These are phyloP conservation scores for Lochmaea capreae DNA, from an alignment of 2,888 invertebrate species.

Conservation along the genomic window DNA sequence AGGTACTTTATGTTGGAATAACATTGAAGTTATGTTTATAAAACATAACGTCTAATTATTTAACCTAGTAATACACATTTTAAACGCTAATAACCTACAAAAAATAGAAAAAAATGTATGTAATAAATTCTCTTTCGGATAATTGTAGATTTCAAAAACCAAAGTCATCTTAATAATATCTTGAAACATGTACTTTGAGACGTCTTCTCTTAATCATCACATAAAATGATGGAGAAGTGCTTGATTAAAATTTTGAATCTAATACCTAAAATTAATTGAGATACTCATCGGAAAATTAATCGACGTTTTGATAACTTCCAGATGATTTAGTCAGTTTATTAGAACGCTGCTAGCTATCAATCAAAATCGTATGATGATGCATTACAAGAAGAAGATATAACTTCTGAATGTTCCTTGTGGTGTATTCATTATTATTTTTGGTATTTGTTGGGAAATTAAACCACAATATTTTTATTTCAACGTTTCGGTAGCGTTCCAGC, in stretches of 20 bases:
- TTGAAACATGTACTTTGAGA: not conserved
- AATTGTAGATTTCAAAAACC: too few relatives aligned
- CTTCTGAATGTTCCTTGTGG: too few relatives aligned
- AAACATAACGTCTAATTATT: too few relatives aligned
- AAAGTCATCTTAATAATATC: too few relatives aligned
- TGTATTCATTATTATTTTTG: too few relatives aligned
- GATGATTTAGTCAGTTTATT: constrained; percentile 24
- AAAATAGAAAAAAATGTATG: not conserved
- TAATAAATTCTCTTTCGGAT: too few relatives aligned
- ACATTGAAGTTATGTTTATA: not conserved
- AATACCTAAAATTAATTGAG: constrained; percentile 20
- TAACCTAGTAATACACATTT: not conserved
- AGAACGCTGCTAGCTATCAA: constrained; percentile 9
- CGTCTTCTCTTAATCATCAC: not conserved
- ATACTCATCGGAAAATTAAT: constrained; percentile 17
- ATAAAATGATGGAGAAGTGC: not conserved
- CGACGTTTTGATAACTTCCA: constrained; percentile 20
- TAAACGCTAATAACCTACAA: not conserved
- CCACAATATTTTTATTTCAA: too few relatives aligned
- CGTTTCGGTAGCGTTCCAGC: too few relatives aligned
- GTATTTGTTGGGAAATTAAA: too few relatives aligned
- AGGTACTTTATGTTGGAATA: not conserved
- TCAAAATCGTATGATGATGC: not conserved
- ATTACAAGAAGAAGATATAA: too few relatives aligned
- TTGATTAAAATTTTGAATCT: constrained; percentile 22